Evolutionary conservation across 1,140 invertebrate species (phyloP), one percentile per base, ranked within the genome.

Genomic region (Trichonephila clavipes): DNA sequence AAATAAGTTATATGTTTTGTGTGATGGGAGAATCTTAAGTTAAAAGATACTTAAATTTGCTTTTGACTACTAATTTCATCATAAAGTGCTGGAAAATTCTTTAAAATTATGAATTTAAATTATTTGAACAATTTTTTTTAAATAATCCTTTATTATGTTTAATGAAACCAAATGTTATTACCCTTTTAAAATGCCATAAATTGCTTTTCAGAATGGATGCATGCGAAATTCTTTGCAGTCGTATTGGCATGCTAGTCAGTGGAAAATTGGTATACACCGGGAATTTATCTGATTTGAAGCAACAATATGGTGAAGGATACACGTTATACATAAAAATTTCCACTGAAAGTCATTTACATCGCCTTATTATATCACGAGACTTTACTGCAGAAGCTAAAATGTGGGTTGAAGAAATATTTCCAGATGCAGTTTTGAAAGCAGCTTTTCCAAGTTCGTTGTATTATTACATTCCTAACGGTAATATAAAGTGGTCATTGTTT

Each of bases 371-470:
- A 10, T 58, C 40, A 3, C 16, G 85, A n/a, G 28, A 28, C 10
- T 34, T 18, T 5, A 19, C 72, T 2, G 85, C 64, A 34, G 61
- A 62, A 34, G 58, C 61, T n/a, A 87, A 66, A 28, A 64, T 87
- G 12, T 58, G 18, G 58, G n/a, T 87, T 21, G 85, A 87, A 21
- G 28, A 21, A 2, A 10, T 8, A 28, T 87, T 61, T 64, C 85
- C 85, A 8, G 85, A 87, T 18, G 85, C 85, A 10, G 24, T 64
- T 28, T 64, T 87, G 24, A 87, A 87, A 87, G 58, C n/a, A 19
- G 61, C 64, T 14, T 14, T 58, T 1, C 61, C 85, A 3, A 62
- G 34, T 0, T 87, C 28, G 8, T n/a, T 59, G 21, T 59, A 58
- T 58, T 83, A 83, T 44, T 83, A 58, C n/a, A 83, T 83, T 19